phyloP scores from a whole-genome alignment of 2,113 vertebrate species.

The Periophthalmus modestus region DNA sequence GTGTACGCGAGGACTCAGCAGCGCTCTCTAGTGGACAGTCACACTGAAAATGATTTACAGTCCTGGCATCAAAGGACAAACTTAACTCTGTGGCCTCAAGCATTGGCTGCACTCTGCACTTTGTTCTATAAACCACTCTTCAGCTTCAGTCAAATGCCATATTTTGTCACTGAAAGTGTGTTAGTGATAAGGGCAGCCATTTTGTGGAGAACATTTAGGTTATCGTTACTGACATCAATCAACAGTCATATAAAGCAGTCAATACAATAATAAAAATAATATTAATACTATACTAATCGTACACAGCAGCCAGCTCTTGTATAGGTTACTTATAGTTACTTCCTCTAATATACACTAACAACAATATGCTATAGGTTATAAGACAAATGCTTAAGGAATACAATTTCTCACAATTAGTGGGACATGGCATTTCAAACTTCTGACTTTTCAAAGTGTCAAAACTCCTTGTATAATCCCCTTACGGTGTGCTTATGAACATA shows the following conservation, averaged over 20 bases:
- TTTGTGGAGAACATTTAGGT: background rate
- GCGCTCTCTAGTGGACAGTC: conserved; percentile 71
- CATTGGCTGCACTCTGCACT: conserved; percentile 13
- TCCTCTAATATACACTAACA: background rate
- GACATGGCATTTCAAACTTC: conserved; percentile 3
- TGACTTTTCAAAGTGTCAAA: conserved; percentile 10
- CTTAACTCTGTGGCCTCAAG: background rate
- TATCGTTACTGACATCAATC: background rate
- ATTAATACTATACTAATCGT: too few relatives aligned
- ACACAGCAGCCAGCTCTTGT: background rate
- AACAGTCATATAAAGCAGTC: too few relatives aligned
- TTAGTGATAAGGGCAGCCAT: conserved; percentile 12
- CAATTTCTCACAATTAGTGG: background rate
- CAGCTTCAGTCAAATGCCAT: conserved; percentile 25
- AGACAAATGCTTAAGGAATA: background rate
- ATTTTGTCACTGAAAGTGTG: conserved; percentile 20
- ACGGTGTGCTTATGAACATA: conserved; percentile 15
- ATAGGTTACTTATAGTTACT: background rate
- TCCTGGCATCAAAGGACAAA: conserved; percentile 7
- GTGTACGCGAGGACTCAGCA: conserved; percentile 47
- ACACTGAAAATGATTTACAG: background rate
- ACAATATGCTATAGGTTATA: background rate
- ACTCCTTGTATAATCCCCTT: conserved; percentile 17
- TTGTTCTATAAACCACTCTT: conserved; percentile 27
- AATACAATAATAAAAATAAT: too few relatives aligned